phyloP scores from a whole-genome alignment of 2,113 vertebrate species.

The Cisticola juncidis region DNA sequence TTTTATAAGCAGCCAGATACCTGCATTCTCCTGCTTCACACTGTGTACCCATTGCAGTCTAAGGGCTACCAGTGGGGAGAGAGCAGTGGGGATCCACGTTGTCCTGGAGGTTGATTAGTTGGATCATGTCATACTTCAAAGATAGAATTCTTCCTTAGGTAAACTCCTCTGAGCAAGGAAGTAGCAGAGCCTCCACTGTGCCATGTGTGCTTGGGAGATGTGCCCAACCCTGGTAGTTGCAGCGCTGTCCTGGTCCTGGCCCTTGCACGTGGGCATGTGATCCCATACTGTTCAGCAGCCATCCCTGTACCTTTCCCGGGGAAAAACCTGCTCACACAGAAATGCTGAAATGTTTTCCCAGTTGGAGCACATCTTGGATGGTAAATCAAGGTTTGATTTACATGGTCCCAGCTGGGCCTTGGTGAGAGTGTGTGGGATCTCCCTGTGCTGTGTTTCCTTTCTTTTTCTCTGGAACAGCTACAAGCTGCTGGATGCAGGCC shows the following conservation, averaged over 20 bases:
- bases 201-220: background rate
- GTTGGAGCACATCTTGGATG: background rate
- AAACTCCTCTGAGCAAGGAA: background rate
- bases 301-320: background rate
- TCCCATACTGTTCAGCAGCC: background rate
- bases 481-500: constrained; percentile 17
- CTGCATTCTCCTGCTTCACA: background rate
- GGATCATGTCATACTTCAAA: background rate
- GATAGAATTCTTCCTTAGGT: background rate
- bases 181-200: background rate
- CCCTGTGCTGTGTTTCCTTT: background rate
- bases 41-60: background rate
- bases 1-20: background rate
- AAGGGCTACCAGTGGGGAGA: background rate
- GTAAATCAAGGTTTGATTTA: background rate
- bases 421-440: background rate
- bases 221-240: background rate
- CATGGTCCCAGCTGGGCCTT: background rate
- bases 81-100: background rate
- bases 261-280: accelerated
- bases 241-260: background rate
- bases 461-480: background rate
- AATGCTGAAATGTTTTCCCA: background rate
- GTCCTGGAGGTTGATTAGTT: background rate
- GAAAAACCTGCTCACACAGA: background rate